Percentiles rank a stretch among this genome's conserved stretches.
These are phyloP conservation scores for Lasiurus cinereus DNA, from an alignment of 2,113 vertebrate species.

Conservation along the genomic window DNA sequence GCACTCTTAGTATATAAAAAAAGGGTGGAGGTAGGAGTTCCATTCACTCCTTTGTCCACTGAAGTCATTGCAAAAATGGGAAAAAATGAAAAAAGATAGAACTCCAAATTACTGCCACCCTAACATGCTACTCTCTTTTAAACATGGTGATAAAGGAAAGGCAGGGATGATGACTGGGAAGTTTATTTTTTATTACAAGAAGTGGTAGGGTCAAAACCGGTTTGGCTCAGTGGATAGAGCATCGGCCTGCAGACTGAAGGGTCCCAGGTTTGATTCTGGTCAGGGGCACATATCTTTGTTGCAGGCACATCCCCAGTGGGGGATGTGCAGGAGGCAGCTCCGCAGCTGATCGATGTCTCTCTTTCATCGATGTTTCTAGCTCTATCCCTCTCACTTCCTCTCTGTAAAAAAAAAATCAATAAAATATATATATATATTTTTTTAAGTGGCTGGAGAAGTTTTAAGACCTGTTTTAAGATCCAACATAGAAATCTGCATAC, in stretches of 20 bases:
- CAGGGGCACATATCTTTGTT: too few relatives aligned
- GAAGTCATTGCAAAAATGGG: background rate
- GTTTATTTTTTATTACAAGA: slow-evolving; percentile 84
- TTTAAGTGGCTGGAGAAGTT: background rate
- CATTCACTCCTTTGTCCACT: slow-evolving; percentile 59
- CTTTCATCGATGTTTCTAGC: too few relatives aligned
- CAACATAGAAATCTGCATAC: background rate
- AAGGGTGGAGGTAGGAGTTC: background rate
- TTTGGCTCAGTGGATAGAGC: too few relatives aligned
- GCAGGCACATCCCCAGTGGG: too few relatives aligned
- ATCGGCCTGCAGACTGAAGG: too few relatives aligned
- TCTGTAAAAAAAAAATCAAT: too few relatives aligned
- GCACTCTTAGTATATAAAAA: slow-evolving; percentile 86
- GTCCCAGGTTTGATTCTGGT: too few relatives aligned
- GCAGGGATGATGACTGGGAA: slow-evolving; percentile 88
- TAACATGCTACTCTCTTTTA: slow-evolving; percentile 85
- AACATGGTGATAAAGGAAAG: slow-evolving; percentile 85
- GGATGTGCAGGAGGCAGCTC: too few relatives aligned
- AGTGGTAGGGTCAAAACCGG: background rate
- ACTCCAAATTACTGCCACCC: background rate
- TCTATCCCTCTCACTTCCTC: too few relatives aligned
- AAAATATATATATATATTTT: too few relatives aligned
- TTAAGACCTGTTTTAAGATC: background rate
- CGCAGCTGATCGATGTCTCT: too few relatives aligned
- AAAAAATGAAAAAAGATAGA: background rate